Percentiles rank a stretch among this genome's conserved stretches.
These are phyloP conservation scores for Numida meleagris DNA, from an alignment of 2,113 vertebrate species.

Conservation along the genomic window DNA sequence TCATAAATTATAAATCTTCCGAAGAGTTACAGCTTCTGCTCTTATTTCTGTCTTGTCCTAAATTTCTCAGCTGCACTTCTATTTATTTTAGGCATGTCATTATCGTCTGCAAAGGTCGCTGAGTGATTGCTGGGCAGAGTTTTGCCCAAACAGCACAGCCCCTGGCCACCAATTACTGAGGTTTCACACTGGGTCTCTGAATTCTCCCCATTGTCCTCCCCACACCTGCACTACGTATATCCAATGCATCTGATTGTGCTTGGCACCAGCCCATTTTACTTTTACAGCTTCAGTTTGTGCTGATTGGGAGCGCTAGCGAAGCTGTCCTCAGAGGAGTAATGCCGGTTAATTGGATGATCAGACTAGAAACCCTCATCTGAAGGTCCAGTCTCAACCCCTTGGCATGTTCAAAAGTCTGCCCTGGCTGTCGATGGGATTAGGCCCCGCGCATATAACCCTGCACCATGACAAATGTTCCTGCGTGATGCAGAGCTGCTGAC, in stretches of 20 bases:
- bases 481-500: background rate
- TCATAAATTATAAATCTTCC: conserved; percentile 83
- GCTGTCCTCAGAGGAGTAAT: background rate
- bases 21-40: conserved; percentile 61
- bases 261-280: background rate
- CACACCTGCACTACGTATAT: background rate
- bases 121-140: background rate
- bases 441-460: background rate
- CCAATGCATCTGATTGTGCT: rapidly evolving
- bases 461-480: background rate
- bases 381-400: background rate
- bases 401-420: background rate
- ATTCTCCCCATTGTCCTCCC: background rate
- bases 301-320: background rate
- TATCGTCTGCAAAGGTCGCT: background rate
- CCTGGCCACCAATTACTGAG: background rate
- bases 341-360: background rate
- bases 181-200: background rate
- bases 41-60: conserved; percentile 70
- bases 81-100: conserved; percentile 77
- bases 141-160: background rate
- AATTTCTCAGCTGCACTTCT: conserved; percentile 58
- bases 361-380: background rate
- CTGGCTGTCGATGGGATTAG: background rate
- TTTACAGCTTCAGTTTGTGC: rapidly evolving